Evolutionary conservation across 2,888 invertebrate genomes (phyloP).

Genomic region (Ganaspis brasiliensis): DNA sequence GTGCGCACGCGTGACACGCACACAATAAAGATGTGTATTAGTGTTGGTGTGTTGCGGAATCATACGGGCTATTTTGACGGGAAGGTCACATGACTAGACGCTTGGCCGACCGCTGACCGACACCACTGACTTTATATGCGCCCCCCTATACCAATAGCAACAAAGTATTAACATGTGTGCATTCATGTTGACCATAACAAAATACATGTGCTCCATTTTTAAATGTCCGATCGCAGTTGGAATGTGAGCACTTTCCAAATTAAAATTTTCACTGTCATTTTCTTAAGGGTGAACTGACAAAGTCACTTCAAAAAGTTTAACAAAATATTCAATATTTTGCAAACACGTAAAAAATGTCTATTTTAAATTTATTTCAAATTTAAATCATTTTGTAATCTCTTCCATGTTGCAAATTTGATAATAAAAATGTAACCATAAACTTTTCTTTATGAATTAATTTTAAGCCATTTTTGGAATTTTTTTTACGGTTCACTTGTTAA

Average conservation of each 20-base stretch:
- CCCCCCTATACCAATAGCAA: constrained; percentile 53
- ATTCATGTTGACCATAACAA: constrained; percentile 28
- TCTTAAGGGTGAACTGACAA: not conserved
- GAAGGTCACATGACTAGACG: constrained; percentile 89
- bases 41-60: constrained; percentile 57
- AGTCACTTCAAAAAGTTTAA: too few species aligned
- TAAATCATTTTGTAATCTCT: too few species aligned
- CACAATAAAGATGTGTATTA: constrained; percentile 44
- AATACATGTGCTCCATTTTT: constrained; percentile 26
- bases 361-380: too few species aligned
- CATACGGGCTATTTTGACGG: constrained; percentile 88
- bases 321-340: too few species aligned
- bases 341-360: too few species aligned
- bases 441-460: too few species aligned
- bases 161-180: constrained; percentile 20
- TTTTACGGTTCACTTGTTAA: too few species aligned
- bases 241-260: too few species aligned
- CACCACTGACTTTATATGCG: constrained; percentile 49
- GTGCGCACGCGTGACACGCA: constrained; percentile 22
- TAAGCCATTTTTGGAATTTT: too few species aligned
- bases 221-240: not conserved
- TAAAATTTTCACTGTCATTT: not conserved
- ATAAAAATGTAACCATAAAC: too few species aligned
- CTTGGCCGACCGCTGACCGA: constrained; percentile 73
- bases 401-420: too few species aligned